phyloP scores from a whole-genome alignment of 2,888 invertebrate species.

The Gandaritis pyraliata region DNA sequence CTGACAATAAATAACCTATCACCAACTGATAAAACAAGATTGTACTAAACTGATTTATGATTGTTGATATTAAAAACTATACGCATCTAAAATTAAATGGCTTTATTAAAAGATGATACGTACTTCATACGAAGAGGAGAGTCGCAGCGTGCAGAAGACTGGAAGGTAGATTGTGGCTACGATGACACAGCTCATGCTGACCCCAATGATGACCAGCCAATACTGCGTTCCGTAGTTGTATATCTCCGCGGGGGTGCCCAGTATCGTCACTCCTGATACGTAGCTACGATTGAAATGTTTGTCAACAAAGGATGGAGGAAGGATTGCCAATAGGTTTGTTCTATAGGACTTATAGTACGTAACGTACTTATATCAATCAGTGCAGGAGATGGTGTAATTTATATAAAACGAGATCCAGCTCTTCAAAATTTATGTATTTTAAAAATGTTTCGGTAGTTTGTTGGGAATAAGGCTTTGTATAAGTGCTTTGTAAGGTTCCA shows the following conservation, averaged over 20 bases:
- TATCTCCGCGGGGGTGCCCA: slow-evolving; percentile 94
- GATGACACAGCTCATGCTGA: slow-evolving; percentile 86
- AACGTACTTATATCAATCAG: too few species aligned
- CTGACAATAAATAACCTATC: not conserved
- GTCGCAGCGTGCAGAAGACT: slow-evolving; percentile 89
- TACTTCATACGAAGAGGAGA: slow-evolving; percentile 94
- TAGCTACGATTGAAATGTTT: slow-evolving; percentile 83
- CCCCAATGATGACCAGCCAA: slow-evolving; percentile 89
- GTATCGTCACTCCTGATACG: slow-evolving; percentile 93
- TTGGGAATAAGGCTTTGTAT: too few species aligned
- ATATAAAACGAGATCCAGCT: too few species aligned
- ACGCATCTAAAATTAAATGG: too few species aligned
- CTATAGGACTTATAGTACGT: not conserved
- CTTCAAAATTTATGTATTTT: too few species aligned
- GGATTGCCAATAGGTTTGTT: slow-evolving; percentile 21
- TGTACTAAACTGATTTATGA: too few species aligned
- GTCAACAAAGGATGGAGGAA: slow-evolving; percentile 28
- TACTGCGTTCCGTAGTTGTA: slow-evolving; percentile 94
- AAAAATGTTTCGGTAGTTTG: too few species aligned
- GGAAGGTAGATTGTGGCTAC: slow-evolving; percentile 90
- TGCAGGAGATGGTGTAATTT: too few species aligned
- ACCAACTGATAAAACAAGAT: not conserved
- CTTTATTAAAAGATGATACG: slow-evolving; percentile 36
- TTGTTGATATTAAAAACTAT: too few species aligned
- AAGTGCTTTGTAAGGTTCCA: not conserved